Evolutionary conservation across 2,113 vertebrate species (phyloP).

Genomic region (Leptodactylus fuscus): DNA sequence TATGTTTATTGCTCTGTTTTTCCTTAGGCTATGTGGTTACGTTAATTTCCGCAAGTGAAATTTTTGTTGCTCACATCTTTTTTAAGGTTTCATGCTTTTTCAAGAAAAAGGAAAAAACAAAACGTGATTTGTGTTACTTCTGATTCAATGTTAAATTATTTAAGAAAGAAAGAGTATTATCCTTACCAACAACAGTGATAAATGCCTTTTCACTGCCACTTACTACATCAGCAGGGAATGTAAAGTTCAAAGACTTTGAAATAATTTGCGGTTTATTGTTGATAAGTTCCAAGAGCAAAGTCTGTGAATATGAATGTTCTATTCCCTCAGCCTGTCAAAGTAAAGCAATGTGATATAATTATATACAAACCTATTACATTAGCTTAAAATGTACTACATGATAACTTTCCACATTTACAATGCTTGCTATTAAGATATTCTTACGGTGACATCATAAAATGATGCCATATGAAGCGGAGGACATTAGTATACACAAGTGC

Average conservation of each 20-base stretch:
- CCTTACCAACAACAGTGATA: conserved; percentile 83
- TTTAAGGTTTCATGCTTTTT: background rate
- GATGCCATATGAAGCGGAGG: background rate
- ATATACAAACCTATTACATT: background rate
- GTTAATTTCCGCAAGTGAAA: background rate
- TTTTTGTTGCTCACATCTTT: background rate
- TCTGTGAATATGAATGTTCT: conserved; percentile 78
- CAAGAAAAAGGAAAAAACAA: background rate
- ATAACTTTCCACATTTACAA: conserved; percentile 17
- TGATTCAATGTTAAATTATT: background rate
- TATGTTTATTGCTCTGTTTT: background rate
- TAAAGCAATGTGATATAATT: conserved; percentile 52
- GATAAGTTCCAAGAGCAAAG: conserved; percentile 81
- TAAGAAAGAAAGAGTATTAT: background rate
- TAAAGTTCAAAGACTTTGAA: conserved; percentile 73
- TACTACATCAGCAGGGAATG: conserved; percentile 83
- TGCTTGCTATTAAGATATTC: conserved; percentile 9
- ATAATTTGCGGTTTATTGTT: conserved; percentile 35
- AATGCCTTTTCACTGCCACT: conserved; percentile 79
- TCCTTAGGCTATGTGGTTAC: background rate
- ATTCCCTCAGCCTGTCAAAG: conserved; percentile 84
- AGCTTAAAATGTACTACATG: background rate
- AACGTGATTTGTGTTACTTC: background rate
- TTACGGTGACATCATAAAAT: background rate
- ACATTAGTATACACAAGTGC: background rate